Conservation (phyloP, 2,113 vertebrate genomes). For the Alligator sinensis region DNA sequence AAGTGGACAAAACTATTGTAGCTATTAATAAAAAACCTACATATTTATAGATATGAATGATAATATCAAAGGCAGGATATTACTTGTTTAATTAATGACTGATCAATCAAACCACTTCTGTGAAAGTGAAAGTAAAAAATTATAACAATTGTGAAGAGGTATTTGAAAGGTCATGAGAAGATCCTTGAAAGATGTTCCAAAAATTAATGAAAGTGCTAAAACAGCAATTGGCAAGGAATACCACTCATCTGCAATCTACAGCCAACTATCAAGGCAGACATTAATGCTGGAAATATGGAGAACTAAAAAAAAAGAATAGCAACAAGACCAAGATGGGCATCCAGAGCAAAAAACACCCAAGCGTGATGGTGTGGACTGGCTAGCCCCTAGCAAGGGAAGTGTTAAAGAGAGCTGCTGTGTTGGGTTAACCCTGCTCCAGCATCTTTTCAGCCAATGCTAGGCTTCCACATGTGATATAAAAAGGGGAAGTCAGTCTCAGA, state of each 20-base stretch:
- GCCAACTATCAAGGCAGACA: not conserved
- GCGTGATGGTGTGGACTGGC: no score
- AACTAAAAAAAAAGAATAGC: accelerated
- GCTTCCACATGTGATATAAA: no score
- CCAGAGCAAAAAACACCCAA: not conserved
- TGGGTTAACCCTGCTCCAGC: no score
- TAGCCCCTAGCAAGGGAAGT: not conserved
- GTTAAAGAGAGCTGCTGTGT: not conserved
- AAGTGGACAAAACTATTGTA: not conserved
- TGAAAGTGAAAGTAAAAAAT: constrained; percentile 7
- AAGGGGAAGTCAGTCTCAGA: no score
- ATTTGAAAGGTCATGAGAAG: not conserved
- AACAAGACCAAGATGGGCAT: not conserved
- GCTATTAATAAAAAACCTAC: constrained; percentile 27
- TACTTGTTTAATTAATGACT: constrained; percentile 26
- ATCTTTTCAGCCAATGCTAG: no score
- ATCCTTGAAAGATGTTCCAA: not conserved
- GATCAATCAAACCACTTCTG: constrained; percentile 31
- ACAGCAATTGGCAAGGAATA: not conserved
- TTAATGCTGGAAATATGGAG: not conserved
- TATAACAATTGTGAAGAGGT: not conserved
- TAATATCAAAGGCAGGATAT: constrained; percentile 41
- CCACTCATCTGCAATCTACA: not conserved
- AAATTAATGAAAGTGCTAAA: not conserved
- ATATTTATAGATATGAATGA: constrained; percentile 38